These are phyloP conservation scores for Eupristina koningsbergeri DNA, from an alignment of 1,140 invertebrate genomes.

Conservation along the genomic window DNA sequence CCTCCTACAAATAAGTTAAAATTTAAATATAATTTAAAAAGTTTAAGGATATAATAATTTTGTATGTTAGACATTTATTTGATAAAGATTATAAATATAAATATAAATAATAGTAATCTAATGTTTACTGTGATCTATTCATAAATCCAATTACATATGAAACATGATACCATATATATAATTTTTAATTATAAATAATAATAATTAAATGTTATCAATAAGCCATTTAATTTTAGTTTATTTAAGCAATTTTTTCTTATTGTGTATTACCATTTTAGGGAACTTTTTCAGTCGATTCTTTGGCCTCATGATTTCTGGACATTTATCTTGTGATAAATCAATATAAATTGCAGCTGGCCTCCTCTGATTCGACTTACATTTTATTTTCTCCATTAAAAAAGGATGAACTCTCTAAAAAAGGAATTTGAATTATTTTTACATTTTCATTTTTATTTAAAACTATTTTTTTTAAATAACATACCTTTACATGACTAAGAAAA, in stretches of 20 bases:
- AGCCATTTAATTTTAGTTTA: not conserved
- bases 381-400: constrained; percentile 68
- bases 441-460: constrained; percentile 8
- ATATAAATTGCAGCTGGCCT: constrained; percentile 70
- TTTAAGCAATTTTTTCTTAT: not conserved
- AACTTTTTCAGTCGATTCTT: constrained; percentile 67
- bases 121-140: too few relatives aligned
- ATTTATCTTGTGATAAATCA: constrained; percentile 65
- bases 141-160: too few relatives aligned
- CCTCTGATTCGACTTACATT: constrained; percentile 71
- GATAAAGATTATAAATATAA: not conserved
- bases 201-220: not conserved
- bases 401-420: constrained; percentile 69
- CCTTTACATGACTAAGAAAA: constrained; percentile 72
- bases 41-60: not conserved
- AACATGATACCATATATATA: too few relatives aligned
- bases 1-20: constrained; percentile 60
- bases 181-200: not conserved
- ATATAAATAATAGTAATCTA: not conserved
- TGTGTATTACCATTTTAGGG: constrained; percentile 62
- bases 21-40: not conserved
- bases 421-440: constrained; percentile 16
- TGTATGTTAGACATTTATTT: not conserved
- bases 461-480: constrained; percentile 48
- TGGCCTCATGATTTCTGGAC: constrained; percentile 61